A percentile compares a stretch with the other conserved stretches of the same genome.
Evolutionary conservation across 2,888 invertebrate genomes (phyloP).

Genomic region (Ceriagrion tenellum): DNA sequence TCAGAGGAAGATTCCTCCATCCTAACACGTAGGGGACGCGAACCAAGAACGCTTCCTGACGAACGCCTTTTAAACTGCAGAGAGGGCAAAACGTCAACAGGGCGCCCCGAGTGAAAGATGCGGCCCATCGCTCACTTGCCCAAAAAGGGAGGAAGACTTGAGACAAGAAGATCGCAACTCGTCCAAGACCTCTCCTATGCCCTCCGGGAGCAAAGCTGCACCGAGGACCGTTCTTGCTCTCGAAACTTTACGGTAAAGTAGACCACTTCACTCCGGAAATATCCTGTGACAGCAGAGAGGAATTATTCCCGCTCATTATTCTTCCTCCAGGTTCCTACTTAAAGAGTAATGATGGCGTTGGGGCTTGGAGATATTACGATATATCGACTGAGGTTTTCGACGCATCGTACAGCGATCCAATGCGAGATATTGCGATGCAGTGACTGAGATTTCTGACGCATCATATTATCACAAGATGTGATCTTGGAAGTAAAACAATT

Average conservation of each 20-base stretch:
- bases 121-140: neutral
- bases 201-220: neutral
- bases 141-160: neutral
- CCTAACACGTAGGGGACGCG: neutral
- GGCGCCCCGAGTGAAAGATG: neutral
- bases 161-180: neutral
- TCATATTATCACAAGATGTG: no score
- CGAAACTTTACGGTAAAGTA: neutral
- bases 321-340: no score
- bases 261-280: neutral
- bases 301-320: neutral
- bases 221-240: neutral
- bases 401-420: no score
- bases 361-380: no score
- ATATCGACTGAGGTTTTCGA: no score
- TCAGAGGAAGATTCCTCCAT: neutral
- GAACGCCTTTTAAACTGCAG: neutral
- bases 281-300: neutral
- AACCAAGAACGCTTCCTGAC: neutral
- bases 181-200: neutral
- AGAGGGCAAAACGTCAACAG: neutral
- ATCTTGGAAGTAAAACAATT: no score
- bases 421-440: no score
- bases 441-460: no score
- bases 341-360: no score